Evolutionary conservation across 2,888 invertebrate genomes (phyloP).

Genomic region (Drosophila birchii): DNA sequence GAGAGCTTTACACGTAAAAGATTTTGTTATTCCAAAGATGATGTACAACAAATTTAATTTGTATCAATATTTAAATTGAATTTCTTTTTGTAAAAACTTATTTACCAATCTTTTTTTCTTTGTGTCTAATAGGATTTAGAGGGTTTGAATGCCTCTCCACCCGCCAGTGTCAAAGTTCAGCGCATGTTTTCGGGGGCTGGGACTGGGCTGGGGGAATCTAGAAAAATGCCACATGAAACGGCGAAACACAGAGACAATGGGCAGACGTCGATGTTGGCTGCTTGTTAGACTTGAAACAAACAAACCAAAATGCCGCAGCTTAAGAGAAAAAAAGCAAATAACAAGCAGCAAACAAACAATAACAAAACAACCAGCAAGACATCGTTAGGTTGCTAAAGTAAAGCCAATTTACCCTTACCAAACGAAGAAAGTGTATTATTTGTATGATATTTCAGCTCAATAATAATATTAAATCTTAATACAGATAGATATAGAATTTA

Average conservation of each 20-base stretch:
- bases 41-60: too few species aligned
- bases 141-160: slow-evolving; percentile 4
- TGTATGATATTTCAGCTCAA: not conserved
- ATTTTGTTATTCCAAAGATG: not conserved
- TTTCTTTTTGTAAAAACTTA: not conserved
- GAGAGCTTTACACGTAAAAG: not conserved
- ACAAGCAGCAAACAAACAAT: slow-evolving; percentile 38
- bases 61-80: not conserved
- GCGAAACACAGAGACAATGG: slow-evolving; percentile 61
- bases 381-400: slow-evolving; percentile 28
- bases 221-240: slow-evolving; percentile 67
- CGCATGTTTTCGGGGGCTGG: slow-evolving; percentile 69
- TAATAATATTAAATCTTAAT: not conserved
- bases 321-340: slow-evolving; percentile 46
- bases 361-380: slow-evolving; percentile 33
- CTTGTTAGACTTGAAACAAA: slow-evolving; percentile 75
- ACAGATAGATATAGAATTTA: not conserved
- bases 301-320: slow-evolving; percentile 69
- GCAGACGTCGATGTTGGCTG: slow-evolving; percentile 72
- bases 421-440: slow-evolving; percentile 6
- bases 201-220: slow-evolving; percentile 73
- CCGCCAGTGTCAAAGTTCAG: slow-evolving; percentile 75
- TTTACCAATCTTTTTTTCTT: not conserved
- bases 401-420: slow-evolving; percentile 42
- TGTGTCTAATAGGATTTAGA: slow-evolving; percentile 7